Evolutionary conservation across 2,888 invertebrate species (phyloP), one percentile per base, ranked within the genome.

Genomic region (Neria commutata): DNA sequence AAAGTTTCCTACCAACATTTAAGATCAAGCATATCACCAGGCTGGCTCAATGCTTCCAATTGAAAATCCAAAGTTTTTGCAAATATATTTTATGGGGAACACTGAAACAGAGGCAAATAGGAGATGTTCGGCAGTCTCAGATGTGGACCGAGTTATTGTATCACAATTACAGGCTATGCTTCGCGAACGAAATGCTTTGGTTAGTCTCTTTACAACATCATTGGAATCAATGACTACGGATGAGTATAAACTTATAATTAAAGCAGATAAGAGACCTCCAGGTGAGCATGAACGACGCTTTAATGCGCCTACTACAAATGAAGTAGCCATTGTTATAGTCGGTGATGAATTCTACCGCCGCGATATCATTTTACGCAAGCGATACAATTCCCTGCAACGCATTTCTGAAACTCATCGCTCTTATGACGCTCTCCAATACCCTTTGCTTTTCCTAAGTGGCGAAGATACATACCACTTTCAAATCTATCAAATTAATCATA

Each of bases 41-140:
- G 45, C 26, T 45, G 37, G 51, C 3, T 24, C 24, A 24, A 24
- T 48, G 24, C 16, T 48, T 21, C 2, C 48, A 10, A 21, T 10
- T 25, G 21, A 4, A 48, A 48, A 48, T 10, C 48, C 24, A 1
- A 23, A 33, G 21, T 53, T 42, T 25, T 19, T 53, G 45, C 53
- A 53, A 53, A 53, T 53, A 19, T 53, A 42, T 45, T 53, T 53
- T 26, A 53, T 45, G 3, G n/a, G n/a, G n/a, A n/a, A n/a, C n/a
- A 26, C 53, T 26, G 45, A 53, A 53, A 29, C 26, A 6, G 53
- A 53, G 19, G 29, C 25, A 19, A 6, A 16, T 17, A 6, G 29
- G 33, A 29, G 50, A 1, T 33, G 33, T 19, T 33, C 29, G 16
- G 14, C 33, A 17, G 19, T 19, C 29, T 2, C 50, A 33, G 19